A percentile compares a stretch with the other conserved stretches of the same genome.
Evolutionary conservation across 2,888 invertebrate genomes (phyloP).

Genomic region (Itoplectis maculator): DNA sequence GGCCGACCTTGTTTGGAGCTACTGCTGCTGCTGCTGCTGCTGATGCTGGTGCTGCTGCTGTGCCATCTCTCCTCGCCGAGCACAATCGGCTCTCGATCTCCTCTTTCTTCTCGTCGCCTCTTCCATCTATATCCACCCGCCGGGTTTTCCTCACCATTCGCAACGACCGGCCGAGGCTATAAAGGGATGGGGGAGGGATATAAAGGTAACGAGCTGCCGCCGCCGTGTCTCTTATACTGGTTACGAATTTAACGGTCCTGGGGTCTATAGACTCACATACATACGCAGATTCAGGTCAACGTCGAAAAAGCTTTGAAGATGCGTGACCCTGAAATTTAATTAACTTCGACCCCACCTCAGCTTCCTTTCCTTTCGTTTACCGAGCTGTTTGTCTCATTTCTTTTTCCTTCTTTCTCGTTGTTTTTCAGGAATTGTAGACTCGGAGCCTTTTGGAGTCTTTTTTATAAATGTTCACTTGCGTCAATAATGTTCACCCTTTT

Average conservation of each 20-base stretch:
- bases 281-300: conserved; percentile 24
- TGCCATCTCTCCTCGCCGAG: conserved; percentile 37
- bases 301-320: conserved; percentile 27
- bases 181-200: conserved; percentile 21
- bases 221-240: conserved; percentile 6
- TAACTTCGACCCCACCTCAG: conserved; percentile 23
- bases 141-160: conserved; percentile 1
- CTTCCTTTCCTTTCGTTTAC: conserved; percentile 6
- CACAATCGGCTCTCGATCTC: conserved; percentile 50
- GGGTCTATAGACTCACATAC: neutral
- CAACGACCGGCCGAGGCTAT: conserved; percentile 19
- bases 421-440: too few relatives aligned
- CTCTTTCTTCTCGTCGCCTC: conserved; percentile 30
- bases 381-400: conserved; percentile 15
- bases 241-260: conserved; percentile 31
- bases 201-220: conserved; percentile 40
- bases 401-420: neutral
- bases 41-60: neutral
- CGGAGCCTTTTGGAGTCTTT: too few relatives aligned
- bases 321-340: conserved; percentile 45
- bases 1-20: conserved; percentile 55
- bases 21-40: too few relatives aligned
- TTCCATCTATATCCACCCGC: conserved; percentile 17
- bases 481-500: too few relatives aligned
- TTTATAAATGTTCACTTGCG: too few relatives aligned